Percentiles rank a stretch among this genome's conserved stretches.
phyloP scores from a whole-genome alignment of 2,113 vertebrate species.

The Hypocryptadius cinnamomeus region DNA sequence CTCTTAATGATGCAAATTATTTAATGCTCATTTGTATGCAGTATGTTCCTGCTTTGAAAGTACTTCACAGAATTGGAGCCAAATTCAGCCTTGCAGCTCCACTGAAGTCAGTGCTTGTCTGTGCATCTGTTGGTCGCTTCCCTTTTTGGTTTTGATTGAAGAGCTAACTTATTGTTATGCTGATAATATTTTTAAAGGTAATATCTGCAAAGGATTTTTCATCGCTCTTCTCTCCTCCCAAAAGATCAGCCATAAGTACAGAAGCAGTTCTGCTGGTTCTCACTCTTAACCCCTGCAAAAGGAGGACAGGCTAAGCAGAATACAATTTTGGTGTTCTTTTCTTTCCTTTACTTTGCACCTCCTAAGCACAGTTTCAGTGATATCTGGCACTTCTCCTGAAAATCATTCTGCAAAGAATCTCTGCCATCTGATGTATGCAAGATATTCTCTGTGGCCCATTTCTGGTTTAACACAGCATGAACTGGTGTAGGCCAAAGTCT shows the following conservation, averaged over 20 bases:
- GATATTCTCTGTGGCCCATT: neutral
- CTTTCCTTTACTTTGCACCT: conserved; percentile 18
- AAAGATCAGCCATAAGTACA: neutral
- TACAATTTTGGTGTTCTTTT: neutral
- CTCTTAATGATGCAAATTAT: conserved; percentile 38
- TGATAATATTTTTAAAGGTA: neutral
- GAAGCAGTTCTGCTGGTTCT: neutral
- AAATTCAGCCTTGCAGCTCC: conserved; percentile 33
- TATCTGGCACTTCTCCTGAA: conserved; percentile 2
- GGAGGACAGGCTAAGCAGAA: neutral
- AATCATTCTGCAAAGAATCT: neutral
- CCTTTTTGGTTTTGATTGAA: neutral
- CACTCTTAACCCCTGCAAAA: neutral
- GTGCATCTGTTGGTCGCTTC: neutral
- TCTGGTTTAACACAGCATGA: neutral
- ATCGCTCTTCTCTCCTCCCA: neutral
- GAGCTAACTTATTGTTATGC: neutral
- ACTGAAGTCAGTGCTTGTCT: conserved; percentile 9
- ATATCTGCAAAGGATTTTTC: neutral
- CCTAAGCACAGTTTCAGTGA: neutral
- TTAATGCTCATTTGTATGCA: conserved; percentile 58
- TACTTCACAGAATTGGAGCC: conserved; percentile 23
- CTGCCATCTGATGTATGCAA: neutral
- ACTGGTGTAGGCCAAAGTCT: neutral
- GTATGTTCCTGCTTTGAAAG: conserved; percentile 26